A percentile compares a stretch with the other conserved stretches of the same genome.
phyloP scores from a whole-genome alignment of 2,797 vertebrate species.

The Aldrovandia affinis region DNA sequence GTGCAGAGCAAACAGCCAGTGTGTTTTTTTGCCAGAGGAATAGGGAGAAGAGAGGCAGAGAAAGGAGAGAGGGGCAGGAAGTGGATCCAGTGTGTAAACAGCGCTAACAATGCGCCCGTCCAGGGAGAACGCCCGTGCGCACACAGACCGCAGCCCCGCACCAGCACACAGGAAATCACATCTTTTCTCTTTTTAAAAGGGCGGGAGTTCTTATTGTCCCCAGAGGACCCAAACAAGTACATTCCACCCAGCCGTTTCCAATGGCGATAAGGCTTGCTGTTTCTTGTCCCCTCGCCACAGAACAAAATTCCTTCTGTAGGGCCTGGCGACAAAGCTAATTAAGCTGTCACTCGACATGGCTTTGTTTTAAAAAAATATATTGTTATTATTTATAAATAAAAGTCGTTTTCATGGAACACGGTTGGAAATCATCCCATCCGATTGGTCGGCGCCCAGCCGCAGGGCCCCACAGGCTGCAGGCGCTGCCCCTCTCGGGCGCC shows the following conservation, averaged over 20 bases:
- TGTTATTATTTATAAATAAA: background rate
- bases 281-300: background rate
- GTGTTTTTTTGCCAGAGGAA: background rate
- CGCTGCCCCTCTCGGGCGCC: too few relatives aligned
- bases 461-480: background rate
- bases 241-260: slow-evolving; percentile 53
- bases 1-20: background rate
- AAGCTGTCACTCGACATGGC: background rate
- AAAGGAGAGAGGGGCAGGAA: slow-evolving; percentile 72
- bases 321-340: background rate
- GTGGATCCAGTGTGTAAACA: slow-evolving; percentile 71
- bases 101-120: slow-evolving; percentile 71
- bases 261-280: background rate
- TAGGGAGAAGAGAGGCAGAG: background rate
- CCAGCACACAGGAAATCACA: slow-evolving; percentile 68
- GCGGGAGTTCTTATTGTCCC: slow-evolving; percentile 75
- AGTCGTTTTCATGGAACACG: background rate
- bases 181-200: slow-evolving; percentile 78
- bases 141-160: slow-evolving; percentile 26
- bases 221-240: slow-evolving; percentile 68
- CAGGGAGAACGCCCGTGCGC: slow-evolving; percentile 63
- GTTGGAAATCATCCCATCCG: too few relatives aligned
- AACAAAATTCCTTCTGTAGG: background rate
- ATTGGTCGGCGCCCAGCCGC: background rate
- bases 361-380: background rate